Percentiles rank a stretch among this genome's conserved stretches.
Conservation (phyloP, 2,113 vertebrate species). For the Propithecus coquereli region DNA sequence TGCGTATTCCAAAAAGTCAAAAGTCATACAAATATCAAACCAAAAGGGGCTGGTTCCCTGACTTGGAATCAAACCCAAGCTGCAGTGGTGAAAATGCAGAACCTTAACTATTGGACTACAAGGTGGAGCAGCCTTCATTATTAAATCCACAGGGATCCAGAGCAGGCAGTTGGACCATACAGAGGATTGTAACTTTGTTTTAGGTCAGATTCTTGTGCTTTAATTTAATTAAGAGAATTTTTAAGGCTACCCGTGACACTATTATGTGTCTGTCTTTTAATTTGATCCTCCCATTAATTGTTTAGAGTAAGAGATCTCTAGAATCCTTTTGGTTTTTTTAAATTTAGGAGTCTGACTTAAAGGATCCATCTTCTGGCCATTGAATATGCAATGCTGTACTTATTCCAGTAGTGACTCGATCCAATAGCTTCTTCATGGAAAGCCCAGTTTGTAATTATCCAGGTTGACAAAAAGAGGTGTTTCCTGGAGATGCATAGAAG, state of each 20-base stretch:
- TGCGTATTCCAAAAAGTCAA: neutral
- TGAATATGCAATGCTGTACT: neutral
- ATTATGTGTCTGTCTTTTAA: neutral
- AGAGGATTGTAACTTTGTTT: neutral
- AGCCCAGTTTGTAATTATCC: too few species aligned
- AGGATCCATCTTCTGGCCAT: neutral
- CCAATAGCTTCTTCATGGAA: neutral
- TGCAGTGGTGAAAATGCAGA: neutral
- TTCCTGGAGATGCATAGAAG: neutral
- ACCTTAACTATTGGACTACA: neutral
- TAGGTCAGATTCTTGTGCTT: neutral
- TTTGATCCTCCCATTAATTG: neutral
- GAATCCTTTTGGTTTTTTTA: neutral
- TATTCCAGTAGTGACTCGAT: neutral
- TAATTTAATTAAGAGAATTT: neutral
- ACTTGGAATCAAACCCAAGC: neutral
- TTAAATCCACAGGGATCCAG: neutral
- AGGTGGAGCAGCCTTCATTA: neutral
- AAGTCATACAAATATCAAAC: neutral
- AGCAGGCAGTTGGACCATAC: neutral
- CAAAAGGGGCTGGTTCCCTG: neutral
- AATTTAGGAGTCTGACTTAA: neutral
- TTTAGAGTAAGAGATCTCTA: neutral
- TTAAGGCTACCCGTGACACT: neutral
- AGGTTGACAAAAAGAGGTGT: too few species aligned